phyloP scores from a whole-genome alignment of 1,140 invertebrate genomes.

The Maconellicoccus hirsutus region DNA sequence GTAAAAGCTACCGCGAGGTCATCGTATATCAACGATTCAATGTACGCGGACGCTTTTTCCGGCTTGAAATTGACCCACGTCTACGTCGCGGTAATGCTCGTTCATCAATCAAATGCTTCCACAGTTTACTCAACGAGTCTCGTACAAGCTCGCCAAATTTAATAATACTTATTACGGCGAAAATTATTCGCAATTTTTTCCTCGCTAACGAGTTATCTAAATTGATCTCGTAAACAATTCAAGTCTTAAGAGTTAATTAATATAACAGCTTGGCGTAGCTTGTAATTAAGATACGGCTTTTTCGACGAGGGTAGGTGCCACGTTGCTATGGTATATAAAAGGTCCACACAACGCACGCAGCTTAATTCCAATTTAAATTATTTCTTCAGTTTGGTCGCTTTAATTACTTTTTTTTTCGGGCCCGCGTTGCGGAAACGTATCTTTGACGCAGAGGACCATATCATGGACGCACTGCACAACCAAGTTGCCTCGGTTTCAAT shows the following conservation, averaged over 20 bases:
- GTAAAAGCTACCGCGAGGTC: too few relatives aligned
- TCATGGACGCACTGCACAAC: too few relatives aligned
- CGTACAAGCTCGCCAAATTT: not conserved
- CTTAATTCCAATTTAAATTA: not conserved
- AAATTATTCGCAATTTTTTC: conserved; percentile 2
- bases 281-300: not conserved
- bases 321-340: not conserved
- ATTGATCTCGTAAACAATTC: conserved; percentile 9
- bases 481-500: too few relatives aligned
- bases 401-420: not conserved
- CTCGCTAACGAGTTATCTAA: not conserved
- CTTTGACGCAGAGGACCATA: too few relatives aligned
- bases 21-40: too few relatives aligned
- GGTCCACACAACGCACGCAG: conserved; percentile 6
- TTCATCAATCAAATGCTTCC: too few relatives aligned
- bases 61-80: too few relatives aligned
- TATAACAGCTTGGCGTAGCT: not conserved
- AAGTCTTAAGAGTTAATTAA: conserved; percentile 5
- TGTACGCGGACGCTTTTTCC: too few relatives aligned
- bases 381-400: conserved; percentile 1
- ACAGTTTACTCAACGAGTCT: too few relatives aligned
- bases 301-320: not conserved
- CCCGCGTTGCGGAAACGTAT: not conserved
- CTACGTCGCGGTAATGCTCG: too few relatives aligned
- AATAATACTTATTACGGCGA: not conserved